These are phyloP conservation scores for Drosophila sucinea DNA, from an alignment of 1,140 invertebrate genomes.

Conservation along the genomic window DNA sequence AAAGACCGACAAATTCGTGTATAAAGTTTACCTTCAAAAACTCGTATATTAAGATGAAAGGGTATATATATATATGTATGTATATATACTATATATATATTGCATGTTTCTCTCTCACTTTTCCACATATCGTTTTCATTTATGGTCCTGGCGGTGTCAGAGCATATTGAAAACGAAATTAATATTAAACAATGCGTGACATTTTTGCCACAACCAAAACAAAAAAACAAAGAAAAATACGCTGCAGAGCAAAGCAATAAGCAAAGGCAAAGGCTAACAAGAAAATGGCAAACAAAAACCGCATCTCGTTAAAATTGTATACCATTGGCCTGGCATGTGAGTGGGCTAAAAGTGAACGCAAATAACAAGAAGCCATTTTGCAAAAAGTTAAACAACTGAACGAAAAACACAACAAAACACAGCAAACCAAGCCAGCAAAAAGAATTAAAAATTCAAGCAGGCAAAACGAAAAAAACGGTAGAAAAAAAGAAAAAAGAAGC, in stretches of 20 bases:
- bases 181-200: slow-evolving; percentile 62
- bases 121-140: not conserved
- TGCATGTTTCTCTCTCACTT: slow-evolving; percentile 15
- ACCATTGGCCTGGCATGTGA: slow-evolving; percentile 55
- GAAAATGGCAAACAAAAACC: slow-evolving; percentile 48
- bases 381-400: slow-evolving; percentile 70
- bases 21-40: no score
- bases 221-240: slow-evolving; percentile 36
- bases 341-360: slow-evolving; percentile 40
- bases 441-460: slow-evolving; percentile 25
- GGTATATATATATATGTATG: no score
- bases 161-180: slow-evolving; percentile 52
- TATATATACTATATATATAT: no score
- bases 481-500: slow-evolving; percentile 37
- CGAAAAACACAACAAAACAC: slow-evolving; percentile 31
- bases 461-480: slow-evolving; percentile 25
- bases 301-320: slow-evolving; percentile 74
- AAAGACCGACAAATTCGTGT: slow-evolving; percentile 6
- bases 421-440: not conserved
- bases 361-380: slow-evolving; percentile 51
- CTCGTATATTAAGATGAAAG: no score
- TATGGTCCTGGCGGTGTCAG: slow-evolving; percentile 25
- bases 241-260: slow-evolving; percentile 17
- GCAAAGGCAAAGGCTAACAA: slow-evolving; percentile 17
- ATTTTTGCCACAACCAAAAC: slow-evolving; percentile 52